These are phyloP conservation scores for Oligia fasciuncula DNA, from an alignment of 2,888 invertebrate genomes.

Conservation along the genomic window DNA sequence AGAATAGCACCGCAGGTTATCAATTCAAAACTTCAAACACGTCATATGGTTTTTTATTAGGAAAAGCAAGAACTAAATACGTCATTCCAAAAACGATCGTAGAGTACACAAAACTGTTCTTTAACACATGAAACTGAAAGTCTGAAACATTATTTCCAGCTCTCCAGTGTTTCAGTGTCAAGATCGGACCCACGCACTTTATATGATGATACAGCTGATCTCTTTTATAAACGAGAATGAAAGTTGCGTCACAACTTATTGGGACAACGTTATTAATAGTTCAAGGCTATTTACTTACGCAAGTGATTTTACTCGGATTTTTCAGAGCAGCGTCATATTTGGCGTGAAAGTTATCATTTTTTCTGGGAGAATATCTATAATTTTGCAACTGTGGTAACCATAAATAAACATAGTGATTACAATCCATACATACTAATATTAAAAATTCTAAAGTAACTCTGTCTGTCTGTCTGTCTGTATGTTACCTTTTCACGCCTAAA, in stretches of 20 bases:
- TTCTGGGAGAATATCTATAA: not conserved
- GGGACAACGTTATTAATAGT: conserved; percentile 24
- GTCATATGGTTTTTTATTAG: not conserved
- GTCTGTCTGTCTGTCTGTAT: too few relatives aligned
- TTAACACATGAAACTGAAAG: conserved; percentile 40
- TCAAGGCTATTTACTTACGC: conserved; percentile 23
- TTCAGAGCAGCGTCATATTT: conserved; percentile 9
- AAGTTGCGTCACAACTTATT: conserved; percentile 37
- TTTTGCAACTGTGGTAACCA: not conserved
- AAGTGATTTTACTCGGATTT: conserved; percentile 15
- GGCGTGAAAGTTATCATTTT: not conserved
- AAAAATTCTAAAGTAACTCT: too few relatives aligned
- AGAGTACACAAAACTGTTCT: conserved; percentile 6
- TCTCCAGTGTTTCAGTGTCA: conserved; percentile 69
- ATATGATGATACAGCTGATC: conserved; percentile 41
- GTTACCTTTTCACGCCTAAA: too few relatives aligned
- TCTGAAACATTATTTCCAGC: conserved; percentile 64
- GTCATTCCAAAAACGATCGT: not conserved
- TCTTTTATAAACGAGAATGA: conserved; percentile 26
- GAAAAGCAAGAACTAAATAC: not conserved
- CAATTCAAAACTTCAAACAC: not conserved
- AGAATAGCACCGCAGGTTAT: not conserved
- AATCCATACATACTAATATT: not conserved
- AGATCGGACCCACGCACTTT: conserved; percentile 63
- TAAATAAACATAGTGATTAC: not conserved